Evolutionary conservation across 2,113 vertebrate genomes (phyloP), one percentile per base, ranked within the genome.

Genomic region (Peromyscus polionotus): DNA sequence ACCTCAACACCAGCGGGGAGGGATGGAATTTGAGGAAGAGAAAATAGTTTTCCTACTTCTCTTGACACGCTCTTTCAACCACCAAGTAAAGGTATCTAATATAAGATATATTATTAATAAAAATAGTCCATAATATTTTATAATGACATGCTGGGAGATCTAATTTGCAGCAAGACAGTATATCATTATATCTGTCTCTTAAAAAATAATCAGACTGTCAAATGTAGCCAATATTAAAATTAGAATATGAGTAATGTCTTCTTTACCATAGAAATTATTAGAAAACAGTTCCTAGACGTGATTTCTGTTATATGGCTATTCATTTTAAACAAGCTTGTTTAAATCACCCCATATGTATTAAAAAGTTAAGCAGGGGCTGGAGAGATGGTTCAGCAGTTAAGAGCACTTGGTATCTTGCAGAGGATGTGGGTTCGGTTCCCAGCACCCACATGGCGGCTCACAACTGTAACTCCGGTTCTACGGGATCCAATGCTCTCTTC

Each of bases 21-120:
- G 42, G 26, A 33, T 7, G 36, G 33, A 51, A 51, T 7, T 45
- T 16, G 51, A 77, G 28, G 22, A 93, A 48, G 20, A 87, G 79
- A 42, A 89, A 22, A 81, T 54, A 84, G 31, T 84, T 85, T 83
- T 88, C 77, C 51, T 26, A 91, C 61, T 93, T 84, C 31, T 81
- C 85, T 81, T 65, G 6, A 91, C 91, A 97, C 75, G 90, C 81
- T 96, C 93, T 92, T 94, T 90, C 83, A 85, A 76, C n/a, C 65
- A 96, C 17, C 94, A 94, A 73, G n/a, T 42, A 93, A 90, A 91
- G 14, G 24, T 59, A 88, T 65, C 61, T 90, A 88, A 86, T 42
- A 42, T 93, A 79, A 95, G 48, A 93, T 80, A 73, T 19, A 90
- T 72, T 86, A 84, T 48, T 90, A 88, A 59, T 48, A 95, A 61